A percentile compares a stretch with the other conserved stretches of the same genome.
These are phyloP conservation scores for Caprella mutica DNA, from an alignment of 2,888 invertebrate species.

Conservation along the genomic window DNA sequence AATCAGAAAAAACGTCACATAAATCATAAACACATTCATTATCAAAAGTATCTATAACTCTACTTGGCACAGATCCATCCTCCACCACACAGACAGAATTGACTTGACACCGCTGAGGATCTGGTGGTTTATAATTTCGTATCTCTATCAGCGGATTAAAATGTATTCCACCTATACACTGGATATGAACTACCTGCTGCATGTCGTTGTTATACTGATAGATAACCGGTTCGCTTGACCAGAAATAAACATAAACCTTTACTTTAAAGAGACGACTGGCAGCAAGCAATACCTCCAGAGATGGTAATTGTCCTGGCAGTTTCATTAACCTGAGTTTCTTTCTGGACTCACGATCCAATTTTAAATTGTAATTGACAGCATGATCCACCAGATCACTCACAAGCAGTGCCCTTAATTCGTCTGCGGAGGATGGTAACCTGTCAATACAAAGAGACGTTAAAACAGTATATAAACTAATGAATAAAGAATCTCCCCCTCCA, in stretches of 20 bases:
- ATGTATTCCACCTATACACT: background rate
- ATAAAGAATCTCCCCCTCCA: background rate
- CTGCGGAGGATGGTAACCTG: background rate
- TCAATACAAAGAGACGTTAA: background rate
- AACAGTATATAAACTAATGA: background rate
- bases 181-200: background rate
- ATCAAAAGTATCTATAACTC: background rate
- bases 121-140: background rate
- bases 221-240: background rate
- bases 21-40: background rate
- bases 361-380: background rate
- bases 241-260: background rate
- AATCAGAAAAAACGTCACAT: background rate
- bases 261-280: background rate
- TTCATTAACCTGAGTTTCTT: background rate
- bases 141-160: background rate
- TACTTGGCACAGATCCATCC: background rate
- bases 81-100: background rate
- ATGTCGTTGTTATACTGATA: background rate
- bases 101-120: background rate
- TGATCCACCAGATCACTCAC: background rate
- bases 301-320: background rate
- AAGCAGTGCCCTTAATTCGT: background rate
- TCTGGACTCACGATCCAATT: background rate
- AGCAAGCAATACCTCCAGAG: background rate